Evolutionary conservation across 2,888 invertebrate species (phyloP), one percentile per base, ranked within the genome.

Genomic region (Apeira syringaria): DNA sequence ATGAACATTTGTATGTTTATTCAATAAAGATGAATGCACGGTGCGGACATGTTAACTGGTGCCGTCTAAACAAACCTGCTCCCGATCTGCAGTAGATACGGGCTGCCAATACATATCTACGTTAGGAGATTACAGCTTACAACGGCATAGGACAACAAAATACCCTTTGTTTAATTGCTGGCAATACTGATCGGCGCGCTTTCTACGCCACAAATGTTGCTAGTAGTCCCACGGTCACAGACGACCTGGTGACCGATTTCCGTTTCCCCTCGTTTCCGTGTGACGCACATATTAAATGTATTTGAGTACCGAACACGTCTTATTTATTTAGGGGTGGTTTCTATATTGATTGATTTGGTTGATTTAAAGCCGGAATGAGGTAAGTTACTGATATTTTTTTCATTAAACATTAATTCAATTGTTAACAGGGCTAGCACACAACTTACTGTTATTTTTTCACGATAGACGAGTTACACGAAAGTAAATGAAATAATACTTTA

Each of bases 211-310:
- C 13, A 17, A 22, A 15, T 51, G 31, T 30, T 11, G 25, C 33
- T 38, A 38, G 33, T 27, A 34, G 31, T 29, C 41, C 36, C 35
- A 36, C 31, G 40, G 32, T 35, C 32, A 15, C 4, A 44, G 39
- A 25, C 43, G 52, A 52, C 49, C 50, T 37, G 36, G 38, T 50
- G 42, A 53, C 49, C 53, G 47, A 45, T 45, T 47, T 53, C 44
- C 45, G 43, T 25, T 35, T 39, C 38, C 48, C 48, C 40, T 43
- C 46, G 20, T 18, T 38, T 38, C 18, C 40, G 38, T 48, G 41
- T 42, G 47, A 47, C 34, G 35, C 37, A 31, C 46, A 36, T 35
- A 37, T 43, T 46, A 22, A 44, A 37, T 39, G 47, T 53, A 47
- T 53, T 45, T 50, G 42, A 32, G 38, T 34, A 47, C 35, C 46